phyloP scores from a whole-genome alignment of 2,113 vertebrate genomes.

The Accipiter cooperii region DNA sequence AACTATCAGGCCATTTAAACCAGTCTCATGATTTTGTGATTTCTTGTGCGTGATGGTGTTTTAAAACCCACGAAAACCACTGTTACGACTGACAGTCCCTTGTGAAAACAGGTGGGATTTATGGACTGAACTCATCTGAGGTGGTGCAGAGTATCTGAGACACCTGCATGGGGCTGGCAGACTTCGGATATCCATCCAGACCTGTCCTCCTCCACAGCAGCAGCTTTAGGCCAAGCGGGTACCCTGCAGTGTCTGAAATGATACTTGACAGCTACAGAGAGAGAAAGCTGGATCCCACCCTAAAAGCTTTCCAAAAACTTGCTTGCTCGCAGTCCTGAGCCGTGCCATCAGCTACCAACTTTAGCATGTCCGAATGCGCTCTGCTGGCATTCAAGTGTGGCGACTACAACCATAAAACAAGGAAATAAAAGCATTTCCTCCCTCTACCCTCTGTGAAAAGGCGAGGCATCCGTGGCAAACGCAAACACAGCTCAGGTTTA shows the following conservation, averaged over 20 bases:
- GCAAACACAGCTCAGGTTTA: background rate
- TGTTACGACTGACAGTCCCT: background rate
- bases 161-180: background rate
- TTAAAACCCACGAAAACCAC: background rate
- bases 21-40: background rate
- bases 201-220: background rate
- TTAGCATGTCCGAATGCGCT: background rate
- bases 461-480: background rate
- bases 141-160: background rate
- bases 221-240: background rate
- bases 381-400: background rate
- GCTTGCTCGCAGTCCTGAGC: background rate
- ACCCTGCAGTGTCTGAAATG: background rate
- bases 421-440: background rate
- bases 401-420: background rate
- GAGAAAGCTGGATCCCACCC: background rate
- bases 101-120: background rate
- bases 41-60: background rate
- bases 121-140: background rate
- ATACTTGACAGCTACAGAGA: background rate
- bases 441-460: accelerated
- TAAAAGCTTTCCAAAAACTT: background rate
- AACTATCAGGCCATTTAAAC: background rate
- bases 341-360: background rate
- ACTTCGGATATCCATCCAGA: background rate